Percentiles rank a stretch among this genome's conserved stretches.
Evolutionary conservation across 2,113 vertebrate genomes (phyloP).

Genomic region (Macaca mulatta): DNA sequence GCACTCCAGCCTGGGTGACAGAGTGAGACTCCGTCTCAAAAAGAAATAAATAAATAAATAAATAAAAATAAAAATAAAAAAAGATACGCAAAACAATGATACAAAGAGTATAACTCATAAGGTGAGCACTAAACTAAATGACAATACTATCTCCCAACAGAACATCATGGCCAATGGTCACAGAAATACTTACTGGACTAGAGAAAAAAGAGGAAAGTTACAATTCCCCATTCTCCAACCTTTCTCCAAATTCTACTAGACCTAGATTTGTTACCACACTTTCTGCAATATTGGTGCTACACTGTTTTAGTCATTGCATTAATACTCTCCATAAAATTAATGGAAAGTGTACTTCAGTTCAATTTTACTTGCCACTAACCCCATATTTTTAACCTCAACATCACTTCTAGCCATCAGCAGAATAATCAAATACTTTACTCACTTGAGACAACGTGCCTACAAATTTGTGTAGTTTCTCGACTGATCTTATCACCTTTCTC

Average conservation of each 20-base stretch:
- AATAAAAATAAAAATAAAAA: no score
- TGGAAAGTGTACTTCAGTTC: not conserved
- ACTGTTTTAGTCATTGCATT: not conserved
- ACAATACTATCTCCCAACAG: not conserved
- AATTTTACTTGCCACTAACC: not conserved
- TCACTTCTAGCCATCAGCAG: not conserved
- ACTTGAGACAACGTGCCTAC: not conserved
- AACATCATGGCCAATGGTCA: not conserved
- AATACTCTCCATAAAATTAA: not conserved
- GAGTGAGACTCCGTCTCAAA: no score
- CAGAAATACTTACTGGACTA: not conserved
- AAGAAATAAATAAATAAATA: no score
- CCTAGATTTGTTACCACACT: not conserved
- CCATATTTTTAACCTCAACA: not conserved
- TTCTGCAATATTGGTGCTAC: not conserved
- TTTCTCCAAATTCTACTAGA: not conserved
- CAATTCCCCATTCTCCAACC: not conserved
- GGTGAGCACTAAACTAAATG: not conserved
- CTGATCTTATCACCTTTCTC: not conserved
- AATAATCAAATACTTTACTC: not conserved
- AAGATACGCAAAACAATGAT: not conserved
- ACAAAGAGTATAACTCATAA: not conserved
- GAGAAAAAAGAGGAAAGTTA: not conserved
- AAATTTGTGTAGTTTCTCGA: not conserved
- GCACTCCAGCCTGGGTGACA: no score